Percentiles rank a stretch among this genome's conserved stretches.
Evolutionary conservation across 1,140 invertebrate species (phyloP).

Genomic region (Asbolus verrucosus): DNA sequence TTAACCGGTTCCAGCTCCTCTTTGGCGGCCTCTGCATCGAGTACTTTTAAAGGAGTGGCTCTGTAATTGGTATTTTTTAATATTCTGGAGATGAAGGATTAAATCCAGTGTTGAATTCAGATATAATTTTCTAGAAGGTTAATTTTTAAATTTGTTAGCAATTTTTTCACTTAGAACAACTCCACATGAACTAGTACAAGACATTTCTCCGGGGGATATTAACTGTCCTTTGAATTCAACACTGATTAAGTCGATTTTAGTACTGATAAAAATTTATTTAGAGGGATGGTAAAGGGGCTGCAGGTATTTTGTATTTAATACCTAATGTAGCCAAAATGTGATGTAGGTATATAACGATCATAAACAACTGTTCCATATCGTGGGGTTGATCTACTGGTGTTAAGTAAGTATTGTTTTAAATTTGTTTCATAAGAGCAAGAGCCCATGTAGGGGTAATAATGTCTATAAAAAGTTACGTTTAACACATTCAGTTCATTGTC

Average conservation of each 20-base stretch:
- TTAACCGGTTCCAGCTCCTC: constrained; percentile 67
- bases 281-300: too few relatives aligned
- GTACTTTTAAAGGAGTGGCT: constrained; percentile 58
- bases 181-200: too few relatives aligned
- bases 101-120: too few relatives aligned
- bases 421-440: constrained; percentile 18
- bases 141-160: too few relatives aligned
- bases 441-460: constrained; percentile 7
- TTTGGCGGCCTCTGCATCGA: constrained; percentile 71
- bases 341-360: not conserved
- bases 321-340: constrained; percentile 22
- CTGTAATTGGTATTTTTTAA: constrained; percentile 64
- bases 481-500: not conserved
- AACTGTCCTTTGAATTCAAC: too few relatives aligned
- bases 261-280: too few relatives aligned
- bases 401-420: constrained; percentile 28
- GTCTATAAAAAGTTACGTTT: constrained; percentile 11
- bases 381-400: not conserved
- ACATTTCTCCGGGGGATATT: too few relatives aligned
- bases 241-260: too few relatives aligned
- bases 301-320: too few relatives aligned
- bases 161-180: too few relatives aligned
- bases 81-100: too few relatives aligned
- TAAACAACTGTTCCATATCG: constrained; percentile 33
- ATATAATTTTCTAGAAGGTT: too few relatives aligned